Evolutionary conservation across 2,113 vertebrate genomes (phyloP), one percentile per base, ranked within the genome.

Genomic region (Cephalopterus ornatus): DNA sequence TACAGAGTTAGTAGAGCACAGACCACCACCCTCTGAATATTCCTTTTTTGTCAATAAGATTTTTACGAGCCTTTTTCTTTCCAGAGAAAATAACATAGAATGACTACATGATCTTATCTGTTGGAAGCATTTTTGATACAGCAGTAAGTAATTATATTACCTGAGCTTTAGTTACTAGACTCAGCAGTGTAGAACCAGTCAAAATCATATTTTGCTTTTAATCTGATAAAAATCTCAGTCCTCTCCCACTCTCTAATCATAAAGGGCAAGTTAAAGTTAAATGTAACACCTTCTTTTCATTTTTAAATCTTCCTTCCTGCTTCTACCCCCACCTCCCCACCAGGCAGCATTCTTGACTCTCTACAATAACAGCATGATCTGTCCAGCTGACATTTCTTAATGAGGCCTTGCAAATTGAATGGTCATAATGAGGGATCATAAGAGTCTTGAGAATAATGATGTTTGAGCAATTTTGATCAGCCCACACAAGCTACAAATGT

Each of bases 51-150:
- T 18, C 59, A 11, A 1, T 46, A 30, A 66, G 30, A 55, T 44
- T 81, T 88, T 84, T 68, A 67, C 50, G 24, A 76, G 11, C 8
- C 24, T 27, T 4, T 21, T 67, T 20, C 46, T 56, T 88, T 33
- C 11, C 41, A 66, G 47, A 50, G 32, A 84, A 77, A 87, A 73
- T 41, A 81, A 58, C 2, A 2, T 26, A 9, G 42, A 59, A 70
- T 41, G 14, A 63, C n/a, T 58, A n/a, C 41, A 23, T 39, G 27
- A 77, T 83, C 46, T 73, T 91, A 81, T 3, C 39, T 81, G 10
- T 46, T 84, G 68, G 55, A 94, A 50, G 56, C 21, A 33, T 53
- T 80, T 92, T 80, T 74, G 13, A 73, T 84, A 55, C n/a, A 73
- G 39, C 39, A 56, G 12, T 52, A 61, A 41, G 19, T 52, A 73